These are phyloP conservation scores for Chloroceryle aenea DNA, from an alignment of 2,113 vertebrate species.

Conservation along the genomic window DNA sequence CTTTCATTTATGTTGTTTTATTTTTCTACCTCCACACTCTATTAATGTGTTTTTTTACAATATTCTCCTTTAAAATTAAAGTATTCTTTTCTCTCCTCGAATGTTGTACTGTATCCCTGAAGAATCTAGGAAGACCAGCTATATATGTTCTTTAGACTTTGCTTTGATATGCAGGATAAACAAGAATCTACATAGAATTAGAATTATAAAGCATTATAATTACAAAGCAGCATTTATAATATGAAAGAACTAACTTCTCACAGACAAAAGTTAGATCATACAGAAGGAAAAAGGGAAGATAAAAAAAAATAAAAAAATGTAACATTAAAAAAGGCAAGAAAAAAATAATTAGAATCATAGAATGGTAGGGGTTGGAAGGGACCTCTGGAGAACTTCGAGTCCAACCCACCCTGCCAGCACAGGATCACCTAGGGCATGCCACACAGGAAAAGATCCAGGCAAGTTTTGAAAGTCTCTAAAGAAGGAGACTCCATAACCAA, in stretches of 20 bases:
- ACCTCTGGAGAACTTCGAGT: too few relatives aligned
- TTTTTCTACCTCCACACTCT: fast-evolving
- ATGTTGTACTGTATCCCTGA: background rate
- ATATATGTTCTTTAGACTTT: background rate
- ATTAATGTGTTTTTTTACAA: background rate
- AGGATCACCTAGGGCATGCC: too few relatives aligned
- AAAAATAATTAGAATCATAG: background rate
- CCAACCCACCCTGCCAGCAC: too few relatives aligned
- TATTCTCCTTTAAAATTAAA: background rate
- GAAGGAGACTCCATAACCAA: too few relatives aligned
- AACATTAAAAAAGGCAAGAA: background rate
- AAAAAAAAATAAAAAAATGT: fast-evolving
- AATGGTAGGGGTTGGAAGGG: too few relatives aligned
- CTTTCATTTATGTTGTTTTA: too few relatives aligned
- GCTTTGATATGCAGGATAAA: background rate
- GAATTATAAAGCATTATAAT: background rate
- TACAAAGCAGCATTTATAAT: background rate
- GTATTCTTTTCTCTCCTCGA: background rate
- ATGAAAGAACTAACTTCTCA: background rate
- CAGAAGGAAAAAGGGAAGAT: background rate
- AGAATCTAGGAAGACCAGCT: background rate
- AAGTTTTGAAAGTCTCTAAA: too few relatives aligned
- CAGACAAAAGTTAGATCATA: background rate
- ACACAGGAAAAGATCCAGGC: too few relatives aligned
- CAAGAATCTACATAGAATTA: background rate